Conservation (phyloP, 1,140 invertebrate genomes). For the Lepidurus arcticus region DNA sequence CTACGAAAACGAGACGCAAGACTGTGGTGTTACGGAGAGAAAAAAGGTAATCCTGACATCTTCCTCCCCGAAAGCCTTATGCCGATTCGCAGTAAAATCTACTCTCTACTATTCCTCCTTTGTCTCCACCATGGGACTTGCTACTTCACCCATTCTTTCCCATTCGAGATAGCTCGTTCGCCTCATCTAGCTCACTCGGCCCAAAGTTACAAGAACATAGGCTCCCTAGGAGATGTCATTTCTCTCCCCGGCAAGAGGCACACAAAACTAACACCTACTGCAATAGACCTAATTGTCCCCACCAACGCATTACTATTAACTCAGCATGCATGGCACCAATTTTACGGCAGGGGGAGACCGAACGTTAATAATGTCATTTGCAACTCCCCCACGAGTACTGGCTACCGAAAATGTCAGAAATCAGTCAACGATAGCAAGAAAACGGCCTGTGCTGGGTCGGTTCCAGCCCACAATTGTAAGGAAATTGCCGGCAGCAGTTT, state of each 20-base stretch:
- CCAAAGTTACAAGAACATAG: background rate
- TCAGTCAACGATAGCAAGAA: too few species aligned
- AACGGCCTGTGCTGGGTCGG: too few species aligned
- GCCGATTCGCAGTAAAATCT: background rate
- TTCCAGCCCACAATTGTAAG: too few species aligned
- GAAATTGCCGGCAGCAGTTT: background rate
- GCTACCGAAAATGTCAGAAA: too few species aligned
- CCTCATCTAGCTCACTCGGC: background rate
- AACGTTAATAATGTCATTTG: too few species aligned
- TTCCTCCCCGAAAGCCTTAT: background rate
- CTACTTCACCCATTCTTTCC: background rate
- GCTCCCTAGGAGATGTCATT: background rate
- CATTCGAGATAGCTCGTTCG: background rate
- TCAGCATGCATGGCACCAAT: too few species aligned
- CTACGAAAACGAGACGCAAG: background rate
- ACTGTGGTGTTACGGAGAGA: background rate
- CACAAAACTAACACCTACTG: background rate
- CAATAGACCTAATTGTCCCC: too few species aligned
- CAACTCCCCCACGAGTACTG: too few species aligned
- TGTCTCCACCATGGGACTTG: slow-evolving; percentile 13
- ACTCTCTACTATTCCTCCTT: background rate
- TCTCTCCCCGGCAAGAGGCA: background rate
- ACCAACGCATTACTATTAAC: too few species aligned
- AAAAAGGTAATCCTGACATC: background rate
- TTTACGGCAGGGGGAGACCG: too few species aligned